A percentile compares a stretch with the other conserved stretches of the same genome.
Conservation (phyloP, 37 sponge, comb jelly and placozoan genomes). For the Eunapius fragilis region DNA sequence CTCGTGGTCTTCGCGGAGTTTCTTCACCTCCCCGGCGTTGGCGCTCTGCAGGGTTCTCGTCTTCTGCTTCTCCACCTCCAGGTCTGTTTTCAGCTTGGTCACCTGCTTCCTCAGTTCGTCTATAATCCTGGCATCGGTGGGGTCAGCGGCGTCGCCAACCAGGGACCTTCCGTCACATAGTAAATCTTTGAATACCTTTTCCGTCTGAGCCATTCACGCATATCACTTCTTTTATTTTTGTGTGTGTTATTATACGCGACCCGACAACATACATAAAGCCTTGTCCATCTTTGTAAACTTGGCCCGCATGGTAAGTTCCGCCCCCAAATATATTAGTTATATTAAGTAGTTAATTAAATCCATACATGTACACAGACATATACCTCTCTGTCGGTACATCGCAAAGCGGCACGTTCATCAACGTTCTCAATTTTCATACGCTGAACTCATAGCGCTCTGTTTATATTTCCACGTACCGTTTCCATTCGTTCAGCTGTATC, state of each 20-base stretch:
- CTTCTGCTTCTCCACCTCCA: slow-evolving; percentile 69
- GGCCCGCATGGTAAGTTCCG: too few relatives aligned
- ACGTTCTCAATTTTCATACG: too few relatives aligned
- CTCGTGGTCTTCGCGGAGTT: slow-evolving; percentile 54
- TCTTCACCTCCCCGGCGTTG: slow-evolving; percentile 41
- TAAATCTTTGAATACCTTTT: slow-evolving; percentile 40
- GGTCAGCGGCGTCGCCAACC: slow-evolving; percentile 45
- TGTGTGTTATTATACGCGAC: neutral
- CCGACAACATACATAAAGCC: too few relatives aligned
- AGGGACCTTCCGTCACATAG: slow-evolving; percentile 57
- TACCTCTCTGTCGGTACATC: too few relatives aligned
- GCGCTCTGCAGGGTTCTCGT: slow-evolving; percentile 20
- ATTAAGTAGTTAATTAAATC: too few relatives aligned
- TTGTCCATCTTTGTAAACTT: too few relatives aligned
- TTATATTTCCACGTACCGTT: too few relatives aligned
- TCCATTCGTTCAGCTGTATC: too few relatives aligned
- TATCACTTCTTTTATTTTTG: neutral
- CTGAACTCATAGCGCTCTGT: too few relatives aligned
- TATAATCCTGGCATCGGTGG: slow-evolving; percentile 44
- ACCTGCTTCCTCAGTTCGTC: slow-evolving; percentile 67
- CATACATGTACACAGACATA: too few relatives aligned
- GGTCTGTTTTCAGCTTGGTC: slow-evolving; percentile 31
- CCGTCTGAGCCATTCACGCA: slow-evolving; percentile 45
- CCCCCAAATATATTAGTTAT: too few relatives aligned
- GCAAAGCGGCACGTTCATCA: too few relatives aligned